Conservation (phyloP, 2,888 invertebrate species). For the Tiliacea citrago region DNA sequence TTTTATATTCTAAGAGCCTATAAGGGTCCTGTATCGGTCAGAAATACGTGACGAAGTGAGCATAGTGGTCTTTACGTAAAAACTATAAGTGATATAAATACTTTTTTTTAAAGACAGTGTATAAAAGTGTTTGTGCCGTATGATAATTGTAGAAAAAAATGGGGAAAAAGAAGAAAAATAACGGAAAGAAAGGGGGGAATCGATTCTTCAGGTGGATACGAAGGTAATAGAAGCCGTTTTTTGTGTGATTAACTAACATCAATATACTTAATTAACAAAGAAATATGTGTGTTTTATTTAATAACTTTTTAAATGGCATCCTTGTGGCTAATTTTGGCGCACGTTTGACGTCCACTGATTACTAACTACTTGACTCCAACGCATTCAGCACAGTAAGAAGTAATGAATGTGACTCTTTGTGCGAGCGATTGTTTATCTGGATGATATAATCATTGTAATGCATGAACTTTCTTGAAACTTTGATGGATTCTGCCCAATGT, state of each 20-base stretch:
- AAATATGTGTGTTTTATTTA: constrained; percentile 39
- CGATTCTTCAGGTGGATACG: constrained; percentile 88
- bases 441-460: neutral
- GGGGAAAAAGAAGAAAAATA: constrained; percentile 89
- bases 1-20: constrained; percentile 64
- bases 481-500: neutral
- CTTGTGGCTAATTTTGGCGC: constrained; percentile 33
- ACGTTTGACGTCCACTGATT: constrained; percentile 15
- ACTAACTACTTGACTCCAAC: neutral
- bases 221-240: constrained; percentile 77
- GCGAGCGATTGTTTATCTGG: neutral
- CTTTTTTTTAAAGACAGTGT: constrained; percentile 71
- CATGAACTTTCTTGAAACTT: constrained; percentile 8
- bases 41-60: constrained; percentile 53
- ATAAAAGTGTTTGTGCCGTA: constrained; percentile 75
- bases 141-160: constrained; percentile 77
- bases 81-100: constrained; percentile 65
- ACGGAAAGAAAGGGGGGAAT: constrained; percentile 82
- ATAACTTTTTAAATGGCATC: constrained; percentile 12
- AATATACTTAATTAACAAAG: constrained; percentile 27
- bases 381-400: neutral
- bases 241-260: constrained; percentile 47
- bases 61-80: constrained; percentile 65
- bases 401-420: constrained; percentile 1
- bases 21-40: constrained; percentile 67